phyloP scores from a whole-genome alignment of 2,888 invertebrate genomes.

The Leucania comma region DNA sequence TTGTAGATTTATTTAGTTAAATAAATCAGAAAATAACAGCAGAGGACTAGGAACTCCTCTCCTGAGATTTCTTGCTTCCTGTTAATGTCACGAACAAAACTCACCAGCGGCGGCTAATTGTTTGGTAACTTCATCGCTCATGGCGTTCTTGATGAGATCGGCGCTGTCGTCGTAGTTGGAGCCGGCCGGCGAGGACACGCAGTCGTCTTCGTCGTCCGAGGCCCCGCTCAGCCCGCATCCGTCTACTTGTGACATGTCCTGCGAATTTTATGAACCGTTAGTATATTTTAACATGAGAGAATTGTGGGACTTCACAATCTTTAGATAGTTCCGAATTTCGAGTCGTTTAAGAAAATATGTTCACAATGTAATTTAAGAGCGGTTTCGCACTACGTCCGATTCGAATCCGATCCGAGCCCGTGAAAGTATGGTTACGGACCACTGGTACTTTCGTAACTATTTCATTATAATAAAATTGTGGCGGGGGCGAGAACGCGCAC shows the following conservation, averaged over 20 bases:
- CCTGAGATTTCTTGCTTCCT: not conserved
- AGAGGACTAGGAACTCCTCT: not conserved
- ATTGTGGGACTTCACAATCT: not conserved
- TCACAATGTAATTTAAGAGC: no score
- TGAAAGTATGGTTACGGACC: no score
- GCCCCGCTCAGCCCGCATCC: constrained; percentile 90
- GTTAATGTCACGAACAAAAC: constrained; percentile 55
- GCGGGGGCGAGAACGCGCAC: no score
- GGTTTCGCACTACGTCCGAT: no score
- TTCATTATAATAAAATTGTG: no score
- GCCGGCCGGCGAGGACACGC: constrained; percentile 95
- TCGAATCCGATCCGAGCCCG: no score
- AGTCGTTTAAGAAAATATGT: not conserved
- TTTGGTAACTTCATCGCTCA: constrained; percentile 98
- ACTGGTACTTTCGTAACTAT: no score
- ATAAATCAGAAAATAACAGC: not conserved
- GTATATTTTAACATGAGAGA: not conserved
- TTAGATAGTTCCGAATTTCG: not conserved
- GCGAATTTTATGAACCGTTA: constrained; percentile 17
- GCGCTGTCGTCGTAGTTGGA: constrained; percentile 95
- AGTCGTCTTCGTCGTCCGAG: constrained; percentile 95
- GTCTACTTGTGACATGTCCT: constrained; percentile 89
- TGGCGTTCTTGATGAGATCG: constrained; percentile 95
- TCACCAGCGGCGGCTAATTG: constrained; percentile 98
- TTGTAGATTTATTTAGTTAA: no score